phyloP scores from a whole-genome alignment of 2,888 invertebrate species.

The Tenthredo livida region DNA sequence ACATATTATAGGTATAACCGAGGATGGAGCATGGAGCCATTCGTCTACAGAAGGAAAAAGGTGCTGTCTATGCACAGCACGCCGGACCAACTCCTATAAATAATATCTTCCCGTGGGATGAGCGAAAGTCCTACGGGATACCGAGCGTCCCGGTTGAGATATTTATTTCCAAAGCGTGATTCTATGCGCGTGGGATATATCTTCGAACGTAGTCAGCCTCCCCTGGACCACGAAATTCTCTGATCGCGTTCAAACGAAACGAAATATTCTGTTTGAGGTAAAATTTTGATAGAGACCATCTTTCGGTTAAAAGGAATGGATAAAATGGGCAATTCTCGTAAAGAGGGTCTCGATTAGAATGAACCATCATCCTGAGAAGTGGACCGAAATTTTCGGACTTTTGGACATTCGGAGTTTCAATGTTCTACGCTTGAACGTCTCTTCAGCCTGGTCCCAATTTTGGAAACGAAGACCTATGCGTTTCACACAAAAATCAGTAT shows the following conservation, averaged over 20 bases:
- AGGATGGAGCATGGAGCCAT: conserved; percentile 69
- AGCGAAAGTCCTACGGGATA: conserved; percentile 52
- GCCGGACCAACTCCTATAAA: conserved; percentile 72
- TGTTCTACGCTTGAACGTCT: no score
- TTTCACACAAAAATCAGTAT: neutral
- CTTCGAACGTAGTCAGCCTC: neutral
- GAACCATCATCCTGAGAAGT: no score
- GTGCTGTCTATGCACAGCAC: conserved; percentile 77
- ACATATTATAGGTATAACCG: conserved; percentile 61
- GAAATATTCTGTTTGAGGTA: neutral
- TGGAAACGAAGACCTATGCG: neutral
- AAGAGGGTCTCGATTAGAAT: no score
- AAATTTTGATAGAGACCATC: no score
- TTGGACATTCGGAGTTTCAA: no score
- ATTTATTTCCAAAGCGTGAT: conserved; percentile 70
- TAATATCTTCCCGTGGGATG: conserved; percentile 66
- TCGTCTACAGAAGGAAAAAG: conserved; percentile 72
- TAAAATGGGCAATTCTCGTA: no score
- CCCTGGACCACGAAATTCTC: neutral
- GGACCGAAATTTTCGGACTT: no score
- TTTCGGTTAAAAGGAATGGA: no score
- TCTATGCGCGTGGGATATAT: conserved; percentile 52
- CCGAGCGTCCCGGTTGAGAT: conserved; percentile 57
- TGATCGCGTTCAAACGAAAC: neutral
- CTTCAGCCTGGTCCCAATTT: no score